phyloP scores from a whole-genome alignment of 2,888 invertebrate genomes.

The Pantelozetes paolii region DNA sequence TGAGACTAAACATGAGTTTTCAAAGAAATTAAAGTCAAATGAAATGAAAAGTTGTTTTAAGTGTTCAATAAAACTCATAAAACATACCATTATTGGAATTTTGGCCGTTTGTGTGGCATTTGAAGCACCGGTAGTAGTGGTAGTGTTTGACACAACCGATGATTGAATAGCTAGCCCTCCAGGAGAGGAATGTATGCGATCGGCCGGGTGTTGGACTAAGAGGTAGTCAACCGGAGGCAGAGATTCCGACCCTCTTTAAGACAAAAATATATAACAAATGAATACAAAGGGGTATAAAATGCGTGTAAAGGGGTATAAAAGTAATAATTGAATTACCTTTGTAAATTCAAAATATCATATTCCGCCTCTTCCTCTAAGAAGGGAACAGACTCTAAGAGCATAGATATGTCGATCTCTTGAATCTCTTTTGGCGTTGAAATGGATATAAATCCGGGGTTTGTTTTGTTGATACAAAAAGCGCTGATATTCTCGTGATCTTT shows the following conservation, averaged over 20 bases:
- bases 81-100: conserved; percentile 53
- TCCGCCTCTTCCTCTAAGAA: conserved; percentile 98
- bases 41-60: no score
- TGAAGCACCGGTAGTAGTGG: not conserved
- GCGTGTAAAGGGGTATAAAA: conserved; percentile 9
- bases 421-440: conserved; percentile 93
- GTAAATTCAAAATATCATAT: conserved; percentile 72
- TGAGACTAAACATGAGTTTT: not conserved
- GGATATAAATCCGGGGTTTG: conserved; percentile 74
- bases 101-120: conserved; percentile 51
- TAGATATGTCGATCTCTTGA: conserved; percentile 94
- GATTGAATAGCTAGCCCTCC: conserved; percentile 47
- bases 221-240: conserved; percentile 73
- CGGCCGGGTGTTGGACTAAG: conserved; percentile 73
- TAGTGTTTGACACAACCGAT: conserved; percentile 46
- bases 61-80: conserved; percentile 20
- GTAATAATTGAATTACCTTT: conserved; percentile 47
- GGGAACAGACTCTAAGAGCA: conserved; percentile 78
- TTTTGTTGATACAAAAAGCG: conserved; percentile 83
- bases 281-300: not conserved
- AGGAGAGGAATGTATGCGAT: conserved; percentile 53
- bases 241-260: conserved; percentile 63
- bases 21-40: conserved; percentile 37
- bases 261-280: conserved; percentile 30
- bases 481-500: conserved; percentile 98